phyloP scores from a whole-genome alignment of 30 jellyfish, hydroid and myxozoan species.

The Hydra vulgaris region DNA sequence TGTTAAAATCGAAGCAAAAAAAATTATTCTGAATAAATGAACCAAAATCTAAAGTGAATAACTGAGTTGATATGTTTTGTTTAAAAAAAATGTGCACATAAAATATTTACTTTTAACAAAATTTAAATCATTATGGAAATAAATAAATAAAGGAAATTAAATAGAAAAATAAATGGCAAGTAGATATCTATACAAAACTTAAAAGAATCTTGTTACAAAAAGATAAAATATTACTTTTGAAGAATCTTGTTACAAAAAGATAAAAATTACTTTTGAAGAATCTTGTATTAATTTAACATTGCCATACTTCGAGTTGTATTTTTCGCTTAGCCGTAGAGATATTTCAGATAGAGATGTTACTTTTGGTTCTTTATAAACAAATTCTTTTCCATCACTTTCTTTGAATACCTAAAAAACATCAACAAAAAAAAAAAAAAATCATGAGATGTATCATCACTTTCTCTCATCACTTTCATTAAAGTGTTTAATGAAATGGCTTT shows the following conservation, averaged over 20 bases:
- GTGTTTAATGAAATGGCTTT: neutral
- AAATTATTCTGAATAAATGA: too few species aligned
- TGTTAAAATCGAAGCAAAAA: too few species aligned
- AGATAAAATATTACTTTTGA: neutral
- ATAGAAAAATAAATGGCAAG: too few species aligned
- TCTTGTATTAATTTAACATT: slow-evolving; percentile 86
- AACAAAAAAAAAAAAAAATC: neutral
- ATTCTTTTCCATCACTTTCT: slow-evolving; percentile 93
- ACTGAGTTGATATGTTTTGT: too few species aligned
- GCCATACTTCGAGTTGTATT: slow-evolving; percentile 65
- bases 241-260: neutral
- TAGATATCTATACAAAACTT: too few species aligned
- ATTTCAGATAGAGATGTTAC: slow-evolving; percentile 89
- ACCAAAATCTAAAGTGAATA: too few species aligned
- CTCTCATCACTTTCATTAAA: neutral
- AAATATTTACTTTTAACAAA: too few species aligned
- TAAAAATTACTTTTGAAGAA: slow-evolving; percentile 57
- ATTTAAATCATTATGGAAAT: too few species aligned
- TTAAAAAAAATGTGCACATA: too few species aligned
- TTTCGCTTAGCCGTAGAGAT: slow-evolving; percentile 61
- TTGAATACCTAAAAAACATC: slow-evolving; percentile 58
- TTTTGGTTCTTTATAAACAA: slow-evolving; percentile 94
- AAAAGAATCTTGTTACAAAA: too few species aligned
- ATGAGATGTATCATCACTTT: neutral
- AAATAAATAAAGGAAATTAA: too few species aligned